Conservation (phyloP, 2,113 vertebrate species). For the Dipodomys spectabilis region DNA sequence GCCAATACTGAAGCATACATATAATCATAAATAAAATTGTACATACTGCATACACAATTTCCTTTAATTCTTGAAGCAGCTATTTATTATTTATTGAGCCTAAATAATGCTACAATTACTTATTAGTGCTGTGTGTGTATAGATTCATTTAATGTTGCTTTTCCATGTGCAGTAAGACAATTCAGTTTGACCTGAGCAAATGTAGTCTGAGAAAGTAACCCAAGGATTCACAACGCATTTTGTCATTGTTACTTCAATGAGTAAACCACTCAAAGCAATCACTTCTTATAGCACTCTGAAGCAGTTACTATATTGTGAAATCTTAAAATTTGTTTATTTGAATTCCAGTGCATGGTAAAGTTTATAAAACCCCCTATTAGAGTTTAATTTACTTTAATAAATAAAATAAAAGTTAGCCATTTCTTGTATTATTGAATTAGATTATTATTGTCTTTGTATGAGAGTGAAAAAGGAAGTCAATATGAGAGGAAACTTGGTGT, state of each 20-base stretch:
- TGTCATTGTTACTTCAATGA: neutral
- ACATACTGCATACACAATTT: too few relatives aligned
- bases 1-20: neutral
- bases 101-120: neutral
- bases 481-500: neutral
- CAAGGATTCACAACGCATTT: neutral
- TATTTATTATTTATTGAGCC: neutral
- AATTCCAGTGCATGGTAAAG: neutral
- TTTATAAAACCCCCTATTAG: neutral
- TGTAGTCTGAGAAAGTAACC: neutral
- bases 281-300: neutral
- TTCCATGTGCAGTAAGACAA: neutral
- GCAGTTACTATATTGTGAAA: neutral
- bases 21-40: neutral
- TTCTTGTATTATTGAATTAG: neutral
- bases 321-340: neutral
- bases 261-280: neutral
- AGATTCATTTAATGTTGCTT: neutral
- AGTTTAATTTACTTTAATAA: slow-evolving; percentile 29
- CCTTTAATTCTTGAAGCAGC: too few relatives aligned
- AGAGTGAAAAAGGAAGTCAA: neutral
- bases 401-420: neutral
- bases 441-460: slow-evolving; percentile 9
- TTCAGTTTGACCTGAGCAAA: neutral
- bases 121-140: neutral